Evolutionary conservation across 2,113 vertebrate species (phyloP).

Genomic region (Callocephalon fimbriatum): DNA sequence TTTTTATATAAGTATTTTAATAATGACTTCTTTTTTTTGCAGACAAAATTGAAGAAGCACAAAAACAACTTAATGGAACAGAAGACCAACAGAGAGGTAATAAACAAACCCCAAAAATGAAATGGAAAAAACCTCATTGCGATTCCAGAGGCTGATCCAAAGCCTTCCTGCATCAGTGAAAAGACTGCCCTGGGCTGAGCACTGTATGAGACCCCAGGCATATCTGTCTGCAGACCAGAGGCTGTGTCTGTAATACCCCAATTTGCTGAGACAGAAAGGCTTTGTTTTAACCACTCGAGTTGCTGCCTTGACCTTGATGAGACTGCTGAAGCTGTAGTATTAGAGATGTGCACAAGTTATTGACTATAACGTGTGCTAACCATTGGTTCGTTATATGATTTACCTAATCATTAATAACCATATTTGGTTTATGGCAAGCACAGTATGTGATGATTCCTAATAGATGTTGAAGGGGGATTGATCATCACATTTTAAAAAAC

Average conservation of each 20-base stretch:
- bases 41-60: constrained; percentile 99
- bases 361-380: neutral
- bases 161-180: neutral
- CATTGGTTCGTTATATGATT: neutral
- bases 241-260: neutral
- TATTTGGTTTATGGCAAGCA: neutral
- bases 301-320: neutral
- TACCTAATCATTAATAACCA: neutral
- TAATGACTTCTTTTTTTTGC: constrained; percentile 57
- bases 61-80: constrained; percentile 95
- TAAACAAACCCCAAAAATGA: neutral
- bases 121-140: neutral
- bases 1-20: neutral
- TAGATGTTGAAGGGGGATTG: neutral
- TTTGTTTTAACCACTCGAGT: neutral
- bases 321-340: neutral
- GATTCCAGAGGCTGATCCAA: neutral
- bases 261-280: neutral
- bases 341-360: neutral
- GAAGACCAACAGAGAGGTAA: constrained; percentile 92
- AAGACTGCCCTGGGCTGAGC: neutral
- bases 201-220: neutral
- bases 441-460: neutral
- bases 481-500: constrained; percentile 27
- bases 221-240: neutral